phyloP scores from a whole-genome alignment of 2,113 vertebrate species.

The Lophochroa leadbeateri region DNA sequence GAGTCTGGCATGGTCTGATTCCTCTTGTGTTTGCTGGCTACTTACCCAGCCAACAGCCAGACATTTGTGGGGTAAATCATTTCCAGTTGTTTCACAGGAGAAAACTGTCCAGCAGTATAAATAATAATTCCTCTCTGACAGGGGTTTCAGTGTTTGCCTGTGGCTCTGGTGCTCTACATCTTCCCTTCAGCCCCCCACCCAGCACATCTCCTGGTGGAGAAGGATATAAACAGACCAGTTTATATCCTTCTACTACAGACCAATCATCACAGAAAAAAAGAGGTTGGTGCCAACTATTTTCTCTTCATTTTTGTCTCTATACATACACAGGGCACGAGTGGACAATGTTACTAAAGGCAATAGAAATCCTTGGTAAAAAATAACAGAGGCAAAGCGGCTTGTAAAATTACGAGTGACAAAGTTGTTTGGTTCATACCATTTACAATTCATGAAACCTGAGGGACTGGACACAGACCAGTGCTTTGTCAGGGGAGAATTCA shows the following conservation, averaged over 20 bases:
- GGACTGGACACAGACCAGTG: not conserved
- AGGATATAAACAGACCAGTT: not conserved
- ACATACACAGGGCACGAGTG: not conserved
- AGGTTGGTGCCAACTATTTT: not conserved
- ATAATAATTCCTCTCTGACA: not conserved
- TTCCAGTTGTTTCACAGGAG: constrained; percentile 69
- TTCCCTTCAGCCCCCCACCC: not conserved
- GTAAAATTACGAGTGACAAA: not conserved
- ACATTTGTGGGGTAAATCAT: constrained; percentile 67
- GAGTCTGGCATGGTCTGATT: constrained; percentile 62
- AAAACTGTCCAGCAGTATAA: constrained; percentile 36
- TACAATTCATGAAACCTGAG: not conserved
- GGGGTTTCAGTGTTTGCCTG: not conserved
- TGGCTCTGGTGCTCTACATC: not conserved
- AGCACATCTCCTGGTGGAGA: not conserved
- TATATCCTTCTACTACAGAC: not conserved
- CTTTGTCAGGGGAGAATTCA: not conserved
- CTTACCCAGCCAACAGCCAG: constrained; percentile 61
- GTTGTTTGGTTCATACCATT: not conserved
- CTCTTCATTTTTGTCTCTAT: not conserved
- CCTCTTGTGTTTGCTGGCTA: constrained; percentile 63
- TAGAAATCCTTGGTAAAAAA: not conserved
- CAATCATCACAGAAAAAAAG: not conserved
- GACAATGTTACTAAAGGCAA: not conserved
- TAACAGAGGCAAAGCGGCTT: not conserved